A percentile compares a stretch with the other conserved stretches of the same genome.
phyloP scores from a whole-genome alignment of 2,113 vertebrate species.

The Psittacula cyanocephala region DNA sequence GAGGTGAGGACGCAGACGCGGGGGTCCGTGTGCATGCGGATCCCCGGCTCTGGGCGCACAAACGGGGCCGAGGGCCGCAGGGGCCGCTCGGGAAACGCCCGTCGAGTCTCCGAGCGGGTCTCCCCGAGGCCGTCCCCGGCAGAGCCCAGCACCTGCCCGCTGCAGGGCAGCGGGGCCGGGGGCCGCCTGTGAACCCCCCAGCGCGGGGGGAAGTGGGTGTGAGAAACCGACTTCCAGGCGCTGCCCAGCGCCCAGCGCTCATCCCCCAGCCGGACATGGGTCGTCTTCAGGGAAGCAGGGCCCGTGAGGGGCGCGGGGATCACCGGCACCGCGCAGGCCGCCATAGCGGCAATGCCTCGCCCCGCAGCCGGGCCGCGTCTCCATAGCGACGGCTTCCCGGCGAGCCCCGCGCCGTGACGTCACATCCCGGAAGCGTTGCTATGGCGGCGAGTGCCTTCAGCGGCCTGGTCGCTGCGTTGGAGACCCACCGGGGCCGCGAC shows the following conservation, averaged over 20 bases:
- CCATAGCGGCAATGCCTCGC: not conserved
- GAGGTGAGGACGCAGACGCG: not conserved
- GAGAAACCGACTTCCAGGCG: not conserved
- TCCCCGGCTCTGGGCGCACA: not conserved
- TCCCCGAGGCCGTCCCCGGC: not conserved
- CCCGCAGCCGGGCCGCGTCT: not conserved
- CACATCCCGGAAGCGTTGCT: constrained; percentile 31
- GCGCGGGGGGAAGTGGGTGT: not conserved
- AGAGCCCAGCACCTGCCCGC: not conserved
- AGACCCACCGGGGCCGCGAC: constrained; percentile 90
- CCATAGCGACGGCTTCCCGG: not conserved
- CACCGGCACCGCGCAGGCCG: rapidly evolving
- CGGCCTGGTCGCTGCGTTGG: constrained; percentile 75
- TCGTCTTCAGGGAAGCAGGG: not conserved
- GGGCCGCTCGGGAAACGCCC: not conserved
- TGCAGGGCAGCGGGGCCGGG: not conserved
- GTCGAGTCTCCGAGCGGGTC: not conserved
- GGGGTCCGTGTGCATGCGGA: constrained; percentile 3
- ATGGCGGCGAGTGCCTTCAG: constrained; percentile 75
- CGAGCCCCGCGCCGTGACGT: not conserved
- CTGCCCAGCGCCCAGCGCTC: not conserved
- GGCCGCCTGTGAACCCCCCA: not conserved
- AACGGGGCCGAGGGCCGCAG: not conserved
- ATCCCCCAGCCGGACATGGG: not conserved
- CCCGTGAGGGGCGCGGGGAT: not conserved